phyloP scores from a whole-genome alignment of 1,140 invertebrate genomes.

The Monochamus saltuarius region DNA sequence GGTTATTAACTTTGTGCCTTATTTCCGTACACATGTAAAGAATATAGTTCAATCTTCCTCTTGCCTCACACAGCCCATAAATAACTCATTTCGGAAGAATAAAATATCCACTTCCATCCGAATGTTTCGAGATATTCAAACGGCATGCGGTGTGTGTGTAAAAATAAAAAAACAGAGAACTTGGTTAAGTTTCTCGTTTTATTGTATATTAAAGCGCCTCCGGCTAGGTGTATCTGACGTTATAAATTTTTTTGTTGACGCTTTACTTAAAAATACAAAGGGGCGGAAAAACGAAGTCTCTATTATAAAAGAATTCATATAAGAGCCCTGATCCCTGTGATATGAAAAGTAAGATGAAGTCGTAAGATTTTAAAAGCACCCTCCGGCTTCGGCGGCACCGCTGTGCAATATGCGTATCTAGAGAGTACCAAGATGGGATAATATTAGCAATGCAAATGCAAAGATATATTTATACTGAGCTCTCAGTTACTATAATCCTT shows the following conservation, averaged over 20 bases:
- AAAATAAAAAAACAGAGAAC: conserved; percentile 19
- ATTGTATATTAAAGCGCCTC: conserved; percentile 22
- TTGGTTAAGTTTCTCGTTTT: conserved; percentile 21
- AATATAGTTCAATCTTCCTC: no score
- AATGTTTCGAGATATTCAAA: no score
- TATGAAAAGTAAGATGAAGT: conserved; percentile 29
- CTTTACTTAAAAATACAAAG: conserved; percentile 16
- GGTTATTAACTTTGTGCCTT: no score
- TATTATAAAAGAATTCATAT: conserved; percentile 29
- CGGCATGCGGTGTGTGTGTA: conserved; percentile 1
- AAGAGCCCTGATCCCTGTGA: conserved; percentile 23
- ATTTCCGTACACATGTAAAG: no score
- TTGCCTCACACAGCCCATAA: no score
- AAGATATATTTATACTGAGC: conserved; percentile 30
- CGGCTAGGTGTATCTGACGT: conserved; percentile 17
- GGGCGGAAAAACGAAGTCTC: conserved; percentile 17
- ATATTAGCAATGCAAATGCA: conserved; percentile 34
- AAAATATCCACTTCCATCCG: no score
- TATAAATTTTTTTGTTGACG: conserved; percentile 23
- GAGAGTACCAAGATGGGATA: conserved; percentile 28
- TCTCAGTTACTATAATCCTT: conserved; percentile 30
- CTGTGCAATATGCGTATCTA: conserved; percentile 26
- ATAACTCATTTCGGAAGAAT: no score
- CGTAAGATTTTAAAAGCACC: conserved; percentile 34
- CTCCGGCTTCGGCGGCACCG: conserved; percentile 23